Evolutionary conservation across 2,797 vertebrate genomes (phyloP).

Genomic region (Cyprinodon diabolis): DNA sequence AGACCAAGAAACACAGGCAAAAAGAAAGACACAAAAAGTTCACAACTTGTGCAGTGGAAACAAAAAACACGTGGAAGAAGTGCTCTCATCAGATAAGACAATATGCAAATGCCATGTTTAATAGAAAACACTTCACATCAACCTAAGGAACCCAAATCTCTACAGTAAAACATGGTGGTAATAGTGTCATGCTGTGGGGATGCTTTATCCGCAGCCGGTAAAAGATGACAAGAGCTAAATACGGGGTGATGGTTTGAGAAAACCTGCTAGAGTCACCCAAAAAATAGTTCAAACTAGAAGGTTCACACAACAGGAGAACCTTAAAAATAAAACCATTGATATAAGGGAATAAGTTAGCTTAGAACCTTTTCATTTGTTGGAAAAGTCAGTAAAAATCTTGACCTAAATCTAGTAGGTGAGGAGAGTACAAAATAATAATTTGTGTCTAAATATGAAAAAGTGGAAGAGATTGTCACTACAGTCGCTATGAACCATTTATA

Average conservation of each 20-base stretch:
- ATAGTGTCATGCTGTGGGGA: not conserved
- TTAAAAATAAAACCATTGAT: not conserved
- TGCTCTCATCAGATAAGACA: not conserved
- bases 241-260: not conserved
- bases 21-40: not conserved
- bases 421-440: no score
- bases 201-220: not conserved
- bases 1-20: not conserved
- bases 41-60: not conserved
- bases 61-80: not conserved
- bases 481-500: no score
- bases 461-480: no score
- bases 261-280: not conserved
- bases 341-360: no score
- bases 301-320: not conserved
- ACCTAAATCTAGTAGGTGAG: no score
- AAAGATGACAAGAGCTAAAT: not conserved
- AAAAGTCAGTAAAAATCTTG: no score
- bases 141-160: not conserved
- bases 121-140: no score
- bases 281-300: not conserved
- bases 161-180: not conserved
- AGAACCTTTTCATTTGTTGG: no score
- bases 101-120: not conserved
- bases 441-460: no score